These are phyloP conservation scores for Uria lomvia DNA, from an alignment of 2,113 vertebrate species.

Conservation along the genomic window DNA sequence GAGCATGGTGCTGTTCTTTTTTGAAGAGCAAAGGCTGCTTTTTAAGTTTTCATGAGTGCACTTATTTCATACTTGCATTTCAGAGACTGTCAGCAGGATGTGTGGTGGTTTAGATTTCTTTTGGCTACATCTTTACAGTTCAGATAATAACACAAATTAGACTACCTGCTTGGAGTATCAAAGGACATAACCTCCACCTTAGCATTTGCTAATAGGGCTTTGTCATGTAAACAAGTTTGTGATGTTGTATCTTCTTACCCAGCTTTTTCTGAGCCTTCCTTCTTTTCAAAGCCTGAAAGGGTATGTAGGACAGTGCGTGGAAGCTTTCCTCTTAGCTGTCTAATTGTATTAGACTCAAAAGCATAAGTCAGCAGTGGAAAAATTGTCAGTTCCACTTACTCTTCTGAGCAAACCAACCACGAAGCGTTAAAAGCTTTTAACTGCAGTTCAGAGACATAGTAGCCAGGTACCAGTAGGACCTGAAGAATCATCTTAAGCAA, in stretches of 20 bases:
- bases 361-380: background rate
- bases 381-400: background rate
- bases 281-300: background rate
- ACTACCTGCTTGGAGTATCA: background rate
- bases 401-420: background rate
- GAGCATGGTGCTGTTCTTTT: background rate
- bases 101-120: conserved; percentile 4
- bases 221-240: background rate
- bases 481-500: background rate
- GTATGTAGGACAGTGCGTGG: conserved; percentile 13
- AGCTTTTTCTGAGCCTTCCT: background rate
- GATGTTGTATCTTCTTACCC: background rate
- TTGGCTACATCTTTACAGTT: background rate
- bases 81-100: background rate
- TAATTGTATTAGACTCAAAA: conserved; percentile 33
- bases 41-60: background rate
- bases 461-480: background rate
- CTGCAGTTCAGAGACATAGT: background rate
- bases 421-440: background rate
- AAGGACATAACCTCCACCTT: background rate
- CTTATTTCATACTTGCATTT: background rate
- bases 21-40: background rate
- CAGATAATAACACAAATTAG: background rate
- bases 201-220: background rate
- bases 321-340: conserved; percentile 26